Percentiles rank a stretch among this genome's conserved stretches.
These are phyloP conservation scores for Aromia moschata DNA, from an alignment of 2,888 invertebrate genomes.

Conservation along the genomic window DNA sequence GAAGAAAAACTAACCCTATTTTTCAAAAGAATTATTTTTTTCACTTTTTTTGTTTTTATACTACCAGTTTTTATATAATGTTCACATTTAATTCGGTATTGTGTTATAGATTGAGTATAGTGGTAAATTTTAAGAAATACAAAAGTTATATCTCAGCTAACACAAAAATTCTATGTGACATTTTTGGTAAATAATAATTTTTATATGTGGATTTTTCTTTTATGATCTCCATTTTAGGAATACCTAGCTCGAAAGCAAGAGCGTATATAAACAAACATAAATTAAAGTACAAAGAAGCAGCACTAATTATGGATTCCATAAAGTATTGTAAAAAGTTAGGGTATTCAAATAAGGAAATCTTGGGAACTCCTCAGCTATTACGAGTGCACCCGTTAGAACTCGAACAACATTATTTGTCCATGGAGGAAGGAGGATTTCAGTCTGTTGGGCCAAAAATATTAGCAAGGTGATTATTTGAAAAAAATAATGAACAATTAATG, in stretches of 20 bases:
- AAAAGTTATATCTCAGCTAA: slow-evolving; percentile 3
- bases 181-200: slow-evolving; percentile 22
- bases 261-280: slow-evolving; percentile 36
- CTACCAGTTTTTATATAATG: slow-evolving; percentile 3
- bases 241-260: slow-evolving; percentile 30
- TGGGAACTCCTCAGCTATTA: slow-evolving; percentile 66
- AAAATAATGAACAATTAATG: slow-evolving; percentile 43
- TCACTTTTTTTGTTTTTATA: neutral
- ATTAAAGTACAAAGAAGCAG: slow-evolving; percentile 35
- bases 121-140: neutral
- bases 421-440: slow-evolving; percentile 70
- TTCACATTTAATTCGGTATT: slow-evolving; percentile 6
- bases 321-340: slow-evolving; percentile 59
- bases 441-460: slow-evolving; percentile 51
- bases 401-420: slow-evolving; percentile 70
- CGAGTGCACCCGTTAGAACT: slow-evolving; percentile 67
- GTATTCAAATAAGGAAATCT: slow-evolving; percentile 66
- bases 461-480: slow-evolving; percentile 48
- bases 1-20: neutral
- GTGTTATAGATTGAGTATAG: slow-evolving; percentile 3
- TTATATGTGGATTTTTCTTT: neutral
- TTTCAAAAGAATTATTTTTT: neutral
- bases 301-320: slow-evolving; percentile 38
- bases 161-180: slow-evolving; percentile 21
- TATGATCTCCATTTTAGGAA: slow-evolving; percentile 22